Conservation (phyloP, 92 coral and sea anemone genomes). For the Hydrozoanthus gracilis region DNA sequence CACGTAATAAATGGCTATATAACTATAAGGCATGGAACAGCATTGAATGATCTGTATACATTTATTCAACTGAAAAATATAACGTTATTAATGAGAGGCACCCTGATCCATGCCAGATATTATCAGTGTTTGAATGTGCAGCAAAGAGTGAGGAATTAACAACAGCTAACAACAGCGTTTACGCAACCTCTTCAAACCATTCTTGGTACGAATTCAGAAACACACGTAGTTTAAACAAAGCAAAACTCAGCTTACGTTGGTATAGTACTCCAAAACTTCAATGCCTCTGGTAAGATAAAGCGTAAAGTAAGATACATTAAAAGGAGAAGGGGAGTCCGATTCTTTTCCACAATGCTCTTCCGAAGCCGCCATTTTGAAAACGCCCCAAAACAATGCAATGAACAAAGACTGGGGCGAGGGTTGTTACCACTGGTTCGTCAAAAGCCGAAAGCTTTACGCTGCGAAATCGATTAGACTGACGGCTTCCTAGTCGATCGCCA, state of each 20-base stretch:
- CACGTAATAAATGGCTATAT: no score
- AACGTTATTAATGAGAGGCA: no score
- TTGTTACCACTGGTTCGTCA: neutral
- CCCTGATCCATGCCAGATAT: no score
- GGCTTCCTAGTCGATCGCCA: neutral
- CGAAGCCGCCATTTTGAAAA: slow-evolving; percentile 84
- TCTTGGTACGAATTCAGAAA: neutral
- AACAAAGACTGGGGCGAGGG: slow-evolving; percentile 31
- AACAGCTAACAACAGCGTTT: no score
- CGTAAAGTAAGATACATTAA: slow-evolving; percentile 83
- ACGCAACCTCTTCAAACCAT: no score
- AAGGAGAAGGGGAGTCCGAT: slow-evolving; percentile 40
- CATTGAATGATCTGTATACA: no score
- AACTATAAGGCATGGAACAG: no score
- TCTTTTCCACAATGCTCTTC: slow-evolving; percentile 77
- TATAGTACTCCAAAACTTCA: slow-evolving; percentile 90
- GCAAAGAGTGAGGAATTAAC: no score
- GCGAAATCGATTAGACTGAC: slow-evolving; percentile 14
- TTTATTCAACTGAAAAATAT: no score
- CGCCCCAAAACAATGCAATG: slow-evolving; percentile 54
- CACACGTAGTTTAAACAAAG: neutral
- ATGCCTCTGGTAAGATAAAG: slow-evolving; percentile 84
- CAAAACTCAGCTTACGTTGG: slow-evolving; percentile 69
- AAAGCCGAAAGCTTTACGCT: neutral
- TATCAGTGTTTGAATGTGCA: no score